Percentiles rank a stretch among this genome's conserved stretches.
These are phyloP conservation scores for Microctenopoma steveboyesi DNA, from an alignment of 2,797 vertebrate species.

Conservation along the genomic window DNA sequence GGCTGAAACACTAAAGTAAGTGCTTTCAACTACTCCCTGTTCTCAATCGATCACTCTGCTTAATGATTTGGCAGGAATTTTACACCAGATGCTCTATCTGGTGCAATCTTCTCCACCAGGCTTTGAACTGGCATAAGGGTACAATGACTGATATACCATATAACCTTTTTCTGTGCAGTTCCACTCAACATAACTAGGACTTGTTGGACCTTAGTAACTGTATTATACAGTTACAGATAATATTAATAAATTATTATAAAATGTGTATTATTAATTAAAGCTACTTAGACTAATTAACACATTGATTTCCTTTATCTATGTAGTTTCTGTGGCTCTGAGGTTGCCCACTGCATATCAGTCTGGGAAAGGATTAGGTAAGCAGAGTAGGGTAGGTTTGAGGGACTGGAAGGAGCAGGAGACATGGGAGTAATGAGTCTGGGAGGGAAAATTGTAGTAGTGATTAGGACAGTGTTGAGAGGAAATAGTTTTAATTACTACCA, in stretches of 20 bases:
- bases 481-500: constrained; percentile 86
- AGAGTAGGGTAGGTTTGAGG: constrained; percentile 51
- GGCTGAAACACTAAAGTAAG: constrained; percentile 15
- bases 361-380: constrained; percentile 78
- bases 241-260: not conserved
- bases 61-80: too few relatives aligned
- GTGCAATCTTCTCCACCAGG: too few relatives aligned
- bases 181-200: constrained; percentile 1
- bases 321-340: constrained; percentile 88
- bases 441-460: constrained; percentile 62
- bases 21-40: too few relatives aligned
- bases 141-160: constrained; percentile 15
- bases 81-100: too few relatives aligned
- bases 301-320: constrained; percentile 20
- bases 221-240: not conserved
- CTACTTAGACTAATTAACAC: not conserved
- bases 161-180: not conserved
- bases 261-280: not conserved
- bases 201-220: not conserved
- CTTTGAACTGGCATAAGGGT: too few relatives aligned
- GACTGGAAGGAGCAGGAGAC: constrained; percentile 48
- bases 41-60: too few relatives aligned
- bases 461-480: constrained; percentile 71
- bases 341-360: constrained; percentile 91
- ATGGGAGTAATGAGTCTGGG: constrained; percentile 58